Evolutionary conservation across 2,797 vertebrate genomes (phyloP).

Genomic region (Avahi laniger): DNA sequence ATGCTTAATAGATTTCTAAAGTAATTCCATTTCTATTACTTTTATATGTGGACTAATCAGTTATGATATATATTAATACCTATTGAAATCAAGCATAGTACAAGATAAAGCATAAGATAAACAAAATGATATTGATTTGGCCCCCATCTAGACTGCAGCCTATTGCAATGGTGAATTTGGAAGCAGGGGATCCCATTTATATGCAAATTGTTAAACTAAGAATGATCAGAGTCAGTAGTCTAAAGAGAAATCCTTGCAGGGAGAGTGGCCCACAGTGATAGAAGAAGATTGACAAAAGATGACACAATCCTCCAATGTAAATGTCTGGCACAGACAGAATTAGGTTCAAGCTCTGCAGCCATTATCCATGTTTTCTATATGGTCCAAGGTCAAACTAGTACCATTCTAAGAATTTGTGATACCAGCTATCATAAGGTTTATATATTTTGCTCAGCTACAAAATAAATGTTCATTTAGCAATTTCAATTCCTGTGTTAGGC

Average conservation of each 20-base stretch:
- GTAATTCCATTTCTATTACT: constrained; percentile 8
- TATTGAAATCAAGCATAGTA: neutral
- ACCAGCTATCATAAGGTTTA: neutral
- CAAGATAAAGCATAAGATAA: neutral
- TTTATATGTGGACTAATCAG: neutral
- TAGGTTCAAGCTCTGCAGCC: neutral
- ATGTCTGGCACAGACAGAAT: neutral
- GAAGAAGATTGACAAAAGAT: neutral
- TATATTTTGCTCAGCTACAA: neutral
- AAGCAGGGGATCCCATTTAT: neutral
- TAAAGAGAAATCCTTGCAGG: neutral
- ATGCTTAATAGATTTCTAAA: constrained; percentile 20
- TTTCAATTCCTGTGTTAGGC: neutral
- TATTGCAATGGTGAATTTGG: neutral
- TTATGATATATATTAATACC: neutral
- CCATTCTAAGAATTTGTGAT: neutral
- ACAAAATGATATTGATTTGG: neutral
- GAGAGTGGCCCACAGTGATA: neutral
- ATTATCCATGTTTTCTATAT: neutral
- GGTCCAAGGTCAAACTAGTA: neutral
- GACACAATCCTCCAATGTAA: neutral
- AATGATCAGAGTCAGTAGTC: neutral
- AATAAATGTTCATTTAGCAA: neutral
- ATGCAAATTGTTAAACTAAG: neutral
- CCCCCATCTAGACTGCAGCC: neutral